Evolutionary conservation across 2,113 vertebrate genomes (phyloP).

Genomic region (Larimichthys polyactis): DNA sequence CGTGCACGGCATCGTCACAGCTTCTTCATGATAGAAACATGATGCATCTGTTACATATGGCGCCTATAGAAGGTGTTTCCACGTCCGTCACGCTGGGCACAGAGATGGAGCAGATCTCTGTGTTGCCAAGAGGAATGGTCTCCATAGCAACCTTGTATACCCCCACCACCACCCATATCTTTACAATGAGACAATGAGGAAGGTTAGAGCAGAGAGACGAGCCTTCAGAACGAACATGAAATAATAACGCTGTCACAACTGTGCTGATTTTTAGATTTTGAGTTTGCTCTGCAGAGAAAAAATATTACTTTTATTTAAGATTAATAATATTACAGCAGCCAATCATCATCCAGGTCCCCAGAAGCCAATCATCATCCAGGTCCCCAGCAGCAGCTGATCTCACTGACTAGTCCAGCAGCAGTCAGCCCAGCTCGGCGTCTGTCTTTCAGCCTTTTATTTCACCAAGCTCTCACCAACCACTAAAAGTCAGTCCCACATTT

Average conservation of each 20-base stretch:
- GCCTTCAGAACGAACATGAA: not conserved
- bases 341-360: too few species aligned
- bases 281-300: too few species aligned
- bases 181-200: conserved; percentile 52
- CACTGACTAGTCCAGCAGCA: too few species aligned
- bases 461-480: too few species aligned
- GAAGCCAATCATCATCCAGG: too few species aligned
- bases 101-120: conserved; percentile 35
- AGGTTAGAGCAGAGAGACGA: not conserved
- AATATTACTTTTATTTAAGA: too few species aligned
- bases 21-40: not conserved
- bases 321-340: too few species aligned
- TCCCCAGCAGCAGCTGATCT: too few species aligned
- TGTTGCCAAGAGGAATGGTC: conserved; percentile 68
- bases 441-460: too few species aligned
- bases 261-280: not conserved
- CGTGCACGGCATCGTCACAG: too few species aligned
- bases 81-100: conserved; percentile 3
- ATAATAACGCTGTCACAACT: not conserved
- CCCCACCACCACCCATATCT: conserved; percentile 19
- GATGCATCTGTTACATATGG: not conserved
- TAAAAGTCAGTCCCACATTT: too few species aligned
- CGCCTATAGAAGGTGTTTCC: not conserved
- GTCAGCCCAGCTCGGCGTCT: too few species aligned
- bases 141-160: conserved; percentile 74